Evolutionary conservation across 1,140 invertebrate genomes (phyloP).

Genomic region (Parapsyche elsis): DNA sequence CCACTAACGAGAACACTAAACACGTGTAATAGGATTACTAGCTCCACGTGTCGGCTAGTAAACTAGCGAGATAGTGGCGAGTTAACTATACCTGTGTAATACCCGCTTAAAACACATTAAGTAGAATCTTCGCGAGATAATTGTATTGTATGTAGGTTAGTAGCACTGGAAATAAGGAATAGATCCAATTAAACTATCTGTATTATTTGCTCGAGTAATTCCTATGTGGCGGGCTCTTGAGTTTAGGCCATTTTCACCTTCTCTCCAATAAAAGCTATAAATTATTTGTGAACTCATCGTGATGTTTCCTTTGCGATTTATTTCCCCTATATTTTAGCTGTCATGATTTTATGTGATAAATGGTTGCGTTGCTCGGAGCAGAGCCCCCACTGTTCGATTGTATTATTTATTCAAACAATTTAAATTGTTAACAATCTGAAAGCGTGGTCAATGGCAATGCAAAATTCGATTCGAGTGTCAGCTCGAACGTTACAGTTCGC

Average conservation of each 20-base stretch:
- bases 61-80: too few relatives aligned
- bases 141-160: too few relatives aligned
- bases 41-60: too few relatives aligned
- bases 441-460: background rate
- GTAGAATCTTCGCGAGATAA: too few relatives aligned
- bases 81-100: too few relatives aligned
- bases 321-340: slow-evolving; percentile 11
- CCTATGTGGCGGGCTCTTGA: background rate
- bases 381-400: background rate
- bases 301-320: slow-evolving; percentile 2
- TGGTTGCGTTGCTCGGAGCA: background rate
- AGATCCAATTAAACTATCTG: background rate
- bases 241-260: background rate
- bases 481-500: too few relatives aligned
- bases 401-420: slow-evolving; percentile 6
- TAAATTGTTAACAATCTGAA: background rate
- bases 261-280: background rate
- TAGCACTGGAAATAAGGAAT: background rate
- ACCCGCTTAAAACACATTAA: too few relatives aligned
- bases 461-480: background rate
- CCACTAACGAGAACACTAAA: too few relatives aligned
- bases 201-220: background rate
- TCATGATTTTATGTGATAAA: slow-evolving; percentile 12
- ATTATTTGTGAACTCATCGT: slow-evolving; percentile 8
- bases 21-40: too few relatives aligned